A percentile compares a stretch with the other conserved stretches of the same genome.
Conservation (phyloP, 2,797 vertebrate species). For the Acanthiza pusilla region DNA sequence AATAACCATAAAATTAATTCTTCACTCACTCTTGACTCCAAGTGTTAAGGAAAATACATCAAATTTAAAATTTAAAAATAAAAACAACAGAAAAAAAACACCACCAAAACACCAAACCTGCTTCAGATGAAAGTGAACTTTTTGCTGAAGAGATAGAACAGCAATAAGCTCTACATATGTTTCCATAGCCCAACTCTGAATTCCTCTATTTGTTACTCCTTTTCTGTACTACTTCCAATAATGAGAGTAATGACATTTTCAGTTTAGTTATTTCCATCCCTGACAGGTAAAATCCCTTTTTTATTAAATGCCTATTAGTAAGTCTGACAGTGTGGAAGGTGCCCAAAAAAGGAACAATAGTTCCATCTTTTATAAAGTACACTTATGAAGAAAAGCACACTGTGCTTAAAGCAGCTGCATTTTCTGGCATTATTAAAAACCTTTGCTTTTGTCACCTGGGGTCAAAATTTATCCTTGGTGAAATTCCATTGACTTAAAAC, state of each 20-base stretch:
- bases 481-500: not conserved
- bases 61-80: not conserved
- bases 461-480: not conserved
- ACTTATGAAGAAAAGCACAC: not conserved
- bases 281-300: constrained; percentile 30
- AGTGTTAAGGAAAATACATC: not conserved
- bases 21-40: not conserved
- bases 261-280: not conserved
- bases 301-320: constrained; percentile 11
- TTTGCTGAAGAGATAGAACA: not conserved
- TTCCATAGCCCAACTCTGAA: not conserved
- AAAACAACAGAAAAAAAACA: not conserved
- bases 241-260: not conserved
- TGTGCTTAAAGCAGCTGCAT: not conserved
- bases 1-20: not conserved
- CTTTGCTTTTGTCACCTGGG: not conserved
- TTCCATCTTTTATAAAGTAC: not conserved
- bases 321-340: not conserved
- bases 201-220: not conserved
- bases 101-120: not conserved
- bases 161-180: not conserved
- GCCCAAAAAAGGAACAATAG: constrained; percentile 23
- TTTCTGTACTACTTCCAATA: not conserved
- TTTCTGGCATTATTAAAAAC: not conserved
- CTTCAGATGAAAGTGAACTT: not conserved